Base-by-base conservation (phyloP, 2,888 invertebrate genomes). In the Tanypteryx hageni region DNA sequence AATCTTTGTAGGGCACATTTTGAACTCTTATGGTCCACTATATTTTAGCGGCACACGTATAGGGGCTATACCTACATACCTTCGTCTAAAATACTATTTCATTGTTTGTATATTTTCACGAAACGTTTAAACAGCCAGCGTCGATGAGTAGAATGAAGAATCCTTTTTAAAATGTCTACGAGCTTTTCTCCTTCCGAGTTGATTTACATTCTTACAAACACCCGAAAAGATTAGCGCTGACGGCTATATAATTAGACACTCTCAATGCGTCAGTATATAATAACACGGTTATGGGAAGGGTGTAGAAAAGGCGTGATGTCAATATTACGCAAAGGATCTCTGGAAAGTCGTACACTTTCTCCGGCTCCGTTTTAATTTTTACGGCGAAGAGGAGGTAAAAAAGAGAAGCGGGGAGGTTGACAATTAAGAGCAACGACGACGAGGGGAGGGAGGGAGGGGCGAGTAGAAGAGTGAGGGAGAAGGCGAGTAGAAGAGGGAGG, bases 261-360 rank as follows among this genome's bases (percentile, higher is more conserved):
- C 18, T 27, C 22, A 76, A 76, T 76, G 5, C 44, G 76, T 76
- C 22, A 22, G 27, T 13, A 13, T 27, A 27, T 13, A 76, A 27
- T 76, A 10, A 76, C 76, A 76, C 76, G 76, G 76, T 76, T 76
- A 76, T 22, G 27, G 76, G 22, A 13, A 76, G 27, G 27, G 27
- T 22, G 22, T 76, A 18, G 76, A 76, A 76, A 76, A 76, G 13
- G 76, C 11, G 76, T 27, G 76, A 27, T 76, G 76, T 76, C 76
- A 76, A 76, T 76, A 76, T 76, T 76, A 76, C 76, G 76, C 76
- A 76, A 76, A 76, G 76, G 76, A 76, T 27, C 22, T 76, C 44
- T n/a, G 76, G 76, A 76, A 76, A 76, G 76, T 76, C 27, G 76
- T 13, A 27, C 76, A 76, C 76, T 76, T 76, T 76, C 76, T 22